Evolutionary conservation across 2,113 vertebrate genomes (phyloP), one percentile per base, ranked within the genome.

Genomic region (Romanogobio albipinnatus): DNA sequence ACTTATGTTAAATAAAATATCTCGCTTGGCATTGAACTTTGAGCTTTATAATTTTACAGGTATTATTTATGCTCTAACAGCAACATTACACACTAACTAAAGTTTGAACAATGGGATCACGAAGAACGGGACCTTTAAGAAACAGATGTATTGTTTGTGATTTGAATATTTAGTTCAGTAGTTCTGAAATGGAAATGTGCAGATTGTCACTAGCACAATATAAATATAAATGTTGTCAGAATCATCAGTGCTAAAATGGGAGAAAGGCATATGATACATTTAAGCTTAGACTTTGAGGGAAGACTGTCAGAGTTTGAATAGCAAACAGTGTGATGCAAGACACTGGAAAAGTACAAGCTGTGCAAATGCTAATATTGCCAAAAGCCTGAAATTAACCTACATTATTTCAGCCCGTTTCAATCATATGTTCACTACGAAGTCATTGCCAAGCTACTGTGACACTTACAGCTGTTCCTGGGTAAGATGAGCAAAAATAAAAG

Each of bases 311-410:
- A 73, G 70, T 73, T 73, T 73, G 70, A 73, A 7, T 45, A 47
- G 61, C 62, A 33, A 64, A 24, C 62, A 64, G 11, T 26, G 5
- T 10, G 22, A 24, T 43, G 17, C 10, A 47, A 73, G 43, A 24
- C 43, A 73, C 70, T 47, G 70, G 70, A 73, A 73, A 73, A 73
- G 43, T 47, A 73, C 70, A 73, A 73, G 70, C 70, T 74, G 71
- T 49, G 71, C 71, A 74, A 73, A 47, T 24, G 11, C 5, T 73
- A 73, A 73, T 14, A 24, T 26, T 74, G 70, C 43, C 70, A 47
- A 73, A 47, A 24, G 43, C 22, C 70, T 73, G 71, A 49, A 74
- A 15, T 26, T 49, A 74, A 74, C 43, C 71, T 74, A 74, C 71
- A 74, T 74, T 74, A 47, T 7, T 73, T 5, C 47, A 74, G 71